Evolutionary conservation across 2,888 invertebrate genomes (phyloP), one percentile per base, ranked within the genome.

Genomic region (Hemaris fuciformis): DNA sequence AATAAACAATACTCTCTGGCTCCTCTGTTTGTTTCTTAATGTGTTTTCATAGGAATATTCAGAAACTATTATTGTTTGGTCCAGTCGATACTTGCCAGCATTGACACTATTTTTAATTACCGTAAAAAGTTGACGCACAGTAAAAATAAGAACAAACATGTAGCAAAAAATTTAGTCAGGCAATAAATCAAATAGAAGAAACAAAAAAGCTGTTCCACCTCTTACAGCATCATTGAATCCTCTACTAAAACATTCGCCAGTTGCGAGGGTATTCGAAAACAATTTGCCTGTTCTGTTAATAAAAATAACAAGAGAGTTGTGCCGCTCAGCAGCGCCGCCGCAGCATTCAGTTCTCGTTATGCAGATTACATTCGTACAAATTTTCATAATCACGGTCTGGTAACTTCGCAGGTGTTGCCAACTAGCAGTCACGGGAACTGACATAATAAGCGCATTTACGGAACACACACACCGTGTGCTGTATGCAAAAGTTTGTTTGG

Each of bases 371-470:
- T 66, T 64, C 69, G 71, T 69, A 64, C 65, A 64, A 65, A 64
- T 75, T 75, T 73, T 72, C 77, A 71, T 75, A 75, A 76, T 72
- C 71, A 70, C 72, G 65, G 59, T 62, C 64, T 57, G 66, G 63
- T 63, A 73, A 71, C 70, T 76, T 67, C 63, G 27, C 64, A 76
- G 77, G 73, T 76, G 77, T 68, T 48, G 66, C 61, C 59, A 75
- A 72, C 71, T 70, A 72, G 69, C 69, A 67, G 68, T 71, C 68
- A 53, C 63, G 69, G 68, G 68, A 69, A 67, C 72, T 69, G 68
- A 72, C 66, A 64, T 71, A 66, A 69, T 62, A 68, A 60, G 25
- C 48, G 23, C 48, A 41, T 53, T 60, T 58, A 58, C 8, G 18
- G 46, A 59, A 34, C 31, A 23, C 23, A 15, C 23, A 34, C 13